Base-by-base conservation (phyloP, 2,113 vertebrate species). In the Seriola quinqueradiata region DNA sequence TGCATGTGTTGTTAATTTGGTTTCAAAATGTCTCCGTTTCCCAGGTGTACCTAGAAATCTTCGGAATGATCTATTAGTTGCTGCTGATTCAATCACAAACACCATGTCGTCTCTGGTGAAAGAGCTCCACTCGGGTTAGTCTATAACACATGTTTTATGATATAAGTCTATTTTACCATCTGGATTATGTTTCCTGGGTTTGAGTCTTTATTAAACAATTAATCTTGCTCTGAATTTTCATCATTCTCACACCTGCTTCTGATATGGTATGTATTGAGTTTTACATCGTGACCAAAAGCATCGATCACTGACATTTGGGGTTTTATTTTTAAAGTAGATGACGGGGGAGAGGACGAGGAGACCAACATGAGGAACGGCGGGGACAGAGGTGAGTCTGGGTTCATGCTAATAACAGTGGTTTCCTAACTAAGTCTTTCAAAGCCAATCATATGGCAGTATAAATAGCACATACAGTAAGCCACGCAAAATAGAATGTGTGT, bases 61-160 rank as follows among this genome's bases (percentile, higher is more conserved):
- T 74, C 97, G 95, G 76, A 98, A 97, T 0, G 97, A 99, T 90
- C 95, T 99, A 83, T 94, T 98, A 93, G 97, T 99, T 66, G 98
- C 97, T 1, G 97, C 97, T 1, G 98, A 99, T 65, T 99, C 97
- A 55, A 98, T 99, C 92, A 99, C 98, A 89, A 97, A 98, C 94
- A 98, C 97, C 79, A 96, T 98, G 97, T 98, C 97, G 0, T 99
- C 97, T 0, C 94, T 98, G 94, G 97, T 99, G 90, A 98, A 99
- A 93, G 98, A 99, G 87, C 97, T 99, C 0, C 97, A 99, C 79
- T 98, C 97, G 75, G 98, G 98, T 99, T 89, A 23, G 93, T 79
- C 32, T 7, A 16, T 3, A 63, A 1, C 19, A 36, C 55, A 46
- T 19, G 13, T 57, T 63, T 61, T 19, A 21, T 2, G 1, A 17